phyloP scores from a whole-genome alignment of 2,888 invertebrate genomes.

The Macrophya annulata region DNA sequence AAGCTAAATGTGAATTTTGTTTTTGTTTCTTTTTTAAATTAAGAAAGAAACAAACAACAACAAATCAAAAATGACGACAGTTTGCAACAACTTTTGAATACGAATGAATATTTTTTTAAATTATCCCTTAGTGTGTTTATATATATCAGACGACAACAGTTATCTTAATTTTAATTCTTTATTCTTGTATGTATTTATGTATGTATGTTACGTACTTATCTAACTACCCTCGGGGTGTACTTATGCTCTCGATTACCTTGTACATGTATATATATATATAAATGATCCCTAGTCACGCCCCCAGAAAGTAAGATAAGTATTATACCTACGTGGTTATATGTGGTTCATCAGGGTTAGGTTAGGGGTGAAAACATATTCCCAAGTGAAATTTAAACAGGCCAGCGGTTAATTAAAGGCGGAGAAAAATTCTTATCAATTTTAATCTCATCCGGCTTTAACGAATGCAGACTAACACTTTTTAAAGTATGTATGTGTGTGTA shows the following conservation, averaged over 20 bases:
- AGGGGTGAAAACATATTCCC: background rate
- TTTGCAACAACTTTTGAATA: background rate
- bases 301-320: background rate
- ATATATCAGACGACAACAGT: background rate
- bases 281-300: slow-evolving; percentile 39
- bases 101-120: background rate
- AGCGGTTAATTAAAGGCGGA: background rate
- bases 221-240: background rate
- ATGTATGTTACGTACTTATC: background rate
- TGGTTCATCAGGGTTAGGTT: background rate
- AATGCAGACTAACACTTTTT: background rate
- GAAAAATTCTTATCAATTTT: slow-evolving; percentile 28
- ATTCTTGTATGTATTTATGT: background rate
- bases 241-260: background rate
- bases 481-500: too few relatives aligned
- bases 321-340: background rate
- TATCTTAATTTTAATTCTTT: slow-evolving; percentile 33
- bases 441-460: background rate
- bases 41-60: background rate
- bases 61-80: background rate
- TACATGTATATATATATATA: background rate
- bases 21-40: too few relatives aligned
- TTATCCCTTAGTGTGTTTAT: background rate
- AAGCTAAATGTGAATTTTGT: too few relatives aligned
- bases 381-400: slow-evolving; percentile 1